Base-by-base conservation (phyloP, 2,888 invertebrate species). In the Microctonus hyperodae region DNA sequence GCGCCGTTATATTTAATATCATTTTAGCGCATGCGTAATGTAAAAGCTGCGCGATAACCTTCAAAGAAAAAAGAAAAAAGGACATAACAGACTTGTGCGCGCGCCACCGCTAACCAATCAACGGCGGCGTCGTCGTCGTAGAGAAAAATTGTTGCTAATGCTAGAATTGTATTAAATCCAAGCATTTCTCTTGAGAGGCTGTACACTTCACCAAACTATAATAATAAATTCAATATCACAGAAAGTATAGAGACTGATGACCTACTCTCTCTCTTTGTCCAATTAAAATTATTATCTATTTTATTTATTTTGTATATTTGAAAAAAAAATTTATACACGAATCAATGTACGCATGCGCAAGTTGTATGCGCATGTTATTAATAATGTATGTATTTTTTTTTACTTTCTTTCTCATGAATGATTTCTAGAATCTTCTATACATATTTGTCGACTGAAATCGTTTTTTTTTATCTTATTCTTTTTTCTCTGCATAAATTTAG, bases 11-110 rank as follows among this genome's bases (percentile, higher is more conserved):
- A 10, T 33, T 44, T 13, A 44, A 44, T 20, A 16, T 44, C 28
- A 28, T 25, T 53, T 20, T 25, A 16, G 55, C 62, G 20, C 56
- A 40, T 16, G 48, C 65, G 60, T 22, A 35, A 11, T 3, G 13
- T 6, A 33, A n/a, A 1, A n/a, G 31, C 60, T 53, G 37, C 59
- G 60, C 44, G n/a, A n/a, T 16, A 40, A 44, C 44, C 44, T 44
- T 44, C 44, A 44, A 44, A n/a, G 2, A 13, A 3, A 13, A n/a
- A 5, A 4, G 11, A 35, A 37, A 2, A 37, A 37, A 4, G 13
- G 11, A n/a, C n/a, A n/a, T n/a, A n/a, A n/a, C n/a, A n/a, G n/a
- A n/a, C n/a, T n/a, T n/a, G n/a, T n/a, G n/a, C n/a, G n/a, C n/a
- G n/a, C n/a, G n/a, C n/a, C n/a, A n/a, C 1, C 13, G 11, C n/a